Evolutionary conservation across 1,140 invertebrate genomes (phyloP).

Genomic region (Ephestia elutella): DNA sequence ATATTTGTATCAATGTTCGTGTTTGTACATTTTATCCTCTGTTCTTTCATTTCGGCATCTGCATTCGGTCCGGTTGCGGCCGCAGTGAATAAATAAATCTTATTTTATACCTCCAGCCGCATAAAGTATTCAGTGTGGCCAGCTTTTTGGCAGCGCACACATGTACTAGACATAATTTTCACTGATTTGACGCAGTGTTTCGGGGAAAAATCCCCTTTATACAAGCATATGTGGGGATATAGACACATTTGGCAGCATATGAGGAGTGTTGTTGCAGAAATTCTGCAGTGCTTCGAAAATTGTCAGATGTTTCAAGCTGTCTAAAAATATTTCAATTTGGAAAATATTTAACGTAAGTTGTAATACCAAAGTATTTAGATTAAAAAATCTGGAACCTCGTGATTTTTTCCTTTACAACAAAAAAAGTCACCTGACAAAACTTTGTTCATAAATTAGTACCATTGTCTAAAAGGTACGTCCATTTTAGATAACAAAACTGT

Average conservation of each 20-base stretch:
- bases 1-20: not conserved
- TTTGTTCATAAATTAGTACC: not conserved
- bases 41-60: not conserved
- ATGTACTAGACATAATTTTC: conserved; percentile 5
- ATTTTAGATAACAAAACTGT: not conserved
- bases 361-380: too few relatives aligned
- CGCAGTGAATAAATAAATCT: conserved; percentile 21
- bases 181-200: not conserved
- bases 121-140: conserved; percentile 14
- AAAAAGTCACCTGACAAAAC: not conserved
- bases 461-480: not conserved
- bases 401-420: too few relatives aligned
- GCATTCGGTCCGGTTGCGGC: not conserved
- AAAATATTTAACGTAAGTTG: too few relatives aligned
- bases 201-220: not conserved
- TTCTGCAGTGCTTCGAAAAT: not conserved
- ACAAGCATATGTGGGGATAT: not conserved
- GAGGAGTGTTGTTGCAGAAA: not conserved
- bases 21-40: not conserved
- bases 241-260: not conserved
- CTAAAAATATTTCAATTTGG: too few relatives aligned
- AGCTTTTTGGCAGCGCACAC: conserved; percentile 7
- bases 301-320: not conserved
- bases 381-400: too few relatives aligned
- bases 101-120: conserved; percentile 16